These are phyloP conservation scores for Diplodus puntazzo DNA, from an alignment of 2,797 vertebrate genomes.

Conservation along the genomic window DNA sequence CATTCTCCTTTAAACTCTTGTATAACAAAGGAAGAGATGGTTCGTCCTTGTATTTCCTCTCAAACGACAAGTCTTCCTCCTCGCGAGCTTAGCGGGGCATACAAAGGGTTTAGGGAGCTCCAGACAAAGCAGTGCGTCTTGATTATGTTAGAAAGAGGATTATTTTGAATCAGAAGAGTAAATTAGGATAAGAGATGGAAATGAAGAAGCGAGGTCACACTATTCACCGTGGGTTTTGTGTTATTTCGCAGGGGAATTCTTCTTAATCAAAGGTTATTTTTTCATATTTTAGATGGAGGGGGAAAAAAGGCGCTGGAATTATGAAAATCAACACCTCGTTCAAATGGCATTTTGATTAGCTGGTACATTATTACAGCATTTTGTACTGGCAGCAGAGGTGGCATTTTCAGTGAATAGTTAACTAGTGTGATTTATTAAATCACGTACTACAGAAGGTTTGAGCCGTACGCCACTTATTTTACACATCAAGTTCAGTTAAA, in stretches of 20 bases:
- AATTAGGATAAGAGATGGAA: slow-evolving; percentile 27
- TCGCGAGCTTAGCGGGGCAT: slow-evolving; percentile 8
- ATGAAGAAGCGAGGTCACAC: slow-evolving; percentile 3
- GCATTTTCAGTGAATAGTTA: not conserved
- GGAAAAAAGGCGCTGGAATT: not conserved
- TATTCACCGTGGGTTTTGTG: not conserved
- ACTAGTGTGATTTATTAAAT: not conserved
- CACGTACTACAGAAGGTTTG: not conserved
- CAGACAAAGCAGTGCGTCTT: slow-evolving; percentile 17
- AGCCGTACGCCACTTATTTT: not conserved
- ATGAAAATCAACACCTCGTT: not conserved
- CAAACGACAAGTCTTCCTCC: slow-evolving; percentile 10
- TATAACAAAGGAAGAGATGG: not conserved
- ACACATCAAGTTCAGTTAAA: not conserved
- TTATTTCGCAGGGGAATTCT: not conserved
- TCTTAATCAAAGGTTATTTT: not conserved
- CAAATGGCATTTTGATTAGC: slow-evolving; percentile 1
- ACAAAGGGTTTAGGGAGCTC: slow-evolving; percentile 21
- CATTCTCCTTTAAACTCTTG: too few species aligned
- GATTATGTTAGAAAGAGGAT: slow-evolving; percentile 20
- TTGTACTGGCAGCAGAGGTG: not conserved
- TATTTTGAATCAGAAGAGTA: slow-evolving; percentile 23
- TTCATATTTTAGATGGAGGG: not conserved
- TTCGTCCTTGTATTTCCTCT: not conserved
- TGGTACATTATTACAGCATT: not conserved